Evolutionary conservation across 64 coral and sea anemone species (phyloP).

Genomic region (Catalaphyllia jardinei): DNA sequence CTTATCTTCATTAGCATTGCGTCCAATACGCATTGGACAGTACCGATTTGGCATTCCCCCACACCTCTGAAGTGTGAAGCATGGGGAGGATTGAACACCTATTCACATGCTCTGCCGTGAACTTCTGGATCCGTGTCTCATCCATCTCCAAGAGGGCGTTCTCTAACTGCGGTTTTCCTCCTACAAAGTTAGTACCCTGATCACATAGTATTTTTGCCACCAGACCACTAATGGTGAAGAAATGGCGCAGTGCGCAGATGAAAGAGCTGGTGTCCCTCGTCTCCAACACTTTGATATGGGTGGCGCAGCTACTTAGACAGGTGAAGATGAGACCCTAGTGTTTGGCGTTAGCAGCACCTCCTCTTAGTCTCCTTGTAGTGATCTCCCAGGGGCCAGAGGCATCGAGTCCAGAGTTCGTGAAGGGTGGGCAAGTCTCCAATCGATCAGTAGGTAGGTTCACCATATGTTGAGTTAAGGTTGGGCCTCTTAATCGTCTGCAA

Average conservation of each 20-base stretch:
- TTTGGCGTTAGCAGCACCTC: not conserved
- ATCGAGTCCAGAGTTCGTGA: conserved; percentile 22
- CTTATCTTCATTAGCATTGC: conserved; percentile 2
- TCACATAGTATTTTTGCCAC: not conserved
- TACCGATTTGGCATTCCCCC: not conserved
- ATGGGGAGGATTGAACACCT: conserved; percentile 31
- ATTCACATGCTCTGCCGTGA: conserved; percentile 15
- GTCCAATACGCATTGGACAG: not conserved
- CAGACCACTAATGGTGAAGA: not conserved
- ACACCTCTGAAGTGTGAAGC: conserved; percentile 15
- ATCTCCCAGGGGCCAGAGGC: conserved; percentile 8
- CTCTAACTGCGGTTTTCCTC: not conserved
- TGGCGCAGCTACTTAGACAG: conserved; percentile 6
- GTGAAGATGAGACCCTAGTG: conserved; percentile 26
- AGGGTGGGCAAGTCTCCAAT: not conserved
- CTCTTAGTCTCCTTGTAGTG: not conserved
- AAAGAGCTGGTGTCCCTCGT: conserved; percentile 2
- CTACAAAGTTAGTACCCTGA: conserved; percentile 28
- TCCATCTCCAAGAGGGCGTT: not conserved
- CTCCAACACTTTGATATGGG: conserved; percentile 20
- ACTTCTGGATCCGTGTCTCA: not conserved
- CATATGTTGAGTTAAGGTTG: not conserved
- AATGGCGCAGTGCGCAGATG: conserved; percentile 26
- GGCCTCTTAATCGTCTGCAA: conserved; percentile 1
- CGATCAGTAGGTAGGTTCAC: conserved; percentile 3